Evolutionary conservation across 2,797 vertebrate genomes (phyloP), one percentile per base, ranked within the genome.

Genomic region (Rhincodon typus): DNA sequence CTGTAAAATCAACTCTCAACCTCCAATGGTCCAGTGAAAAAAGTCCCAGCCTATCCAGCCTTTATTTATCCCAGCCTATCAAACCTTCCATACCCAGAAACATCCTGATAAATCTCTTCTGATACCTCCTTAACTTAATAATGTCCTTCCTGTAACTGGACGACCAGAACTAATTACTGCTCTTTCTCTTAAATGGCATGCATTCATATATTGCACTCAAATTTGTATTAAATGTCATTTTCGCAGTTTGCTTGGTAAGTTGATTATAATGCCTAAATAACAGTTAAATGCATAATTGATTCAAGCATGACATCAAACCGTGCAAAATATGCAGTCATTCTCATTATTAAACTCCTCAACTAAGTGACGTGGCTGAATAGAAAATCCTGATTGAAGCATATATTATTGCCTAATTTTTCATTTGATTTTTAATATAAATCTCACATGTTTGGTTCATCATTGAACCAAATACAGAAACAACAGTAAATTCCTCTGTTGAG

Each of bases 391-490:
- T 95, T 21, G 42, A 72, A 72, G 25, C 42, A 15, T 72, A 94
- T 19, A 53, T 74, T 95, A 5, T n/a, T 95, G 94, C 94, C 27
- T 57, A 50, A n/a, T 95, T 95, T 93, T 72, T 30, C 94, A 95
- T 77, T 57, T 53, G 15, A 50, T 53, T 95, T 53, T 95, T 34
- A 53, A 50, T 72, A 34, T 42, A 27, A 46, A 94, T 21, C 91
- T 23, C 34, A 25, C 7, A 69, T 46, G 1, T 70, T 30, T 25
- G 46, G 25, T 17, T 72, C 66, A 94, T 50, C 15, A 27, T 57
- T 57, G 21, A 30, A 72, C 30, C 2, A 72, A 95, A 95, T 74
- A 19, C 8, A 53, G 38, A 77, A 70, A 77, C 70, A n/a, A n/a
- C n/a, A n/a, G n/a, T n/a, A n/a, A n/a, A n/a, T n/a, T n/a, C n/a